phyloP scores from a whole-genome alignment of 2,797 vertebrate species.

The Cottoperca gobio region DNA sequence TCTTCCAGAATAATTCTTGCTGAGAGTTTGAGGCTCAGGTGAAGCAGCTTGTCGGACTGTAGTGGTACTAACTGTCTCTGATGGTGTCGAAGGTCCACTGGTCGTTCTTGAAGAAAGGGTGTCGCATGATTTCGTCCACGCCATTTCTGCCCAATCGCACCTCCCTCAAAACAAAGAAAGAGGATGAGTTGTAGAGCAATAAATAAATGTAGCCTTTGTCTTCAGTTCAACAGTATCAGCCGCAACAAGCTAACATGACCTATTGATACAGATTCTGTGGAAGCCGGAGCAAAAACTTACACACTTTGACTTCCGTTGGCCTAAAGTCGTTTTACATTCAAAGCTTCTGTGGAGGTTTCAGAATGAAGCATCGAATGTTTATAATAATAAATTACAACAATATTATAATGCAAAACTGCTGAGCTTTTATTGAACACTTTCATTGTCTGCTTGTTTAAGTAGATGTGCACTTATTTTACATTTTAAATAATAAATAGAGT shows the following conservation, averaged over 20 bases:
- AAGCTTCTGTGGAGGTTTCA: no score
- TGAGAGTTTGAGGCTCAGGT: not conserved
- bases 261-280: not conserved
- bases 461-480: no score
- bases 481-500: no score
- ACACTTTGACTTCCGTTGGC: not conserved
- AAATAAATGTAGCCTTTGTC: not conserved
- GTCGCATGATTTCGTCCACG: conserved; percentile 96
- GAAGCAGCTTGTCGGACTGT: not conserved
- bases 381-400: no score
- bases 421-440: no score
- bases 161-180: conserved; percentile 86
- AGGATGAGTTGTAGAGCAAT: conserved; percentile 6
- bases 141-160: conserved; percentile 96
- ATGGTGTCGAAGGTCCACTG: conserved; percentile 98
- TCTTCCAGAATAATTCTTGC: not conserved
- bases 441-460: no score
- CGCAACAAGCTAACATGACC: not conserved
- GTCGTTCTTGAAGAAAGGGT: conserved; percentile 97
- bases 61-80: conserved; percentile 91
- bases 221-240: conserved; percentile 3
- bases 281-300: not conserved
- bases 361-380: no score
- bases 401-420: no score
- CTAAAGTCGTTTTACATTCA: no score